A percentile compares a stretch with the other conserved stretches of the same genome.
Conservation (phyloP, 2,113 vertebrate species). For the Oryzias javanicus region DNA sequence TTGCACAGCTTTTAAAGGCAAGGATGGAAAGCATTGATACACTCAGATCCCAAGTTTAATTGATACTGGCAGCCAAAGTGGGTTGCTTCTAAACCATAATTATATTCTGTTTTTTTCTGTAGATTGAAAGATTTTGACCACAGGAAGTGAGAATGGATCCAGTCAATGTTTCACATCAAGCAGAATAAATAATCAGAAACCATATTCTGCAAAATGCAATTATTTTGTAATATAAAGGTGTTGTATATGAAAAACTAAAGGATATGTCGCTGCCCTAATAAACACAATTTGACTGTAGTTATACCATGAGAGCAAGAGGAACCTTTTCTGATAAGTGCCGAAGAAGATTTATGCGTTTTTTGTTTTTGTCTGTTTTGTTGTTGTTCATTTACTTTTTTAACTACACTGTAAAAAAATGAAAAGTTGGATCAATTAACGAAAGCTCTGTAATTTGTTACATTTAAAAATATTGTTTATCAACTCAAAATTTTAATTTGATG, state of each 20-base stretch:
- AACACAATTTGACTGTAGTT: background rate
- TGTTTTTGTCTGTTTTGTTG: too few relatives aligned
- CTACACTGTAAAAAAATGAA: too few relatives aligned
- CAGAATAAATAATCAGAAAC: background rate
- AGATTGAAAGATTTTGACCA: constrained; percentile 24
- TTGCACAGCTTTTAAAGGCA: constrained; percentile 28
- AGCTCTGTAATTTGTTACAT: too few relatives aligned
- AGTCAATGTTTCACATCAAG: constrained; percentile 13
- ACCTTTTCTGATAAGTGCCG: too few relatives aligned
- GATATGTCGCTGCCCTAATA: constrained; percentile 36
- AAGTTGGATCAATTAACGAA: too few relatives aligned
- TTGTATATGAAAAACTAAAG: constrained; percentile 25
- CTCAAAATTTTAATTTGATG: too few relatives aligned
- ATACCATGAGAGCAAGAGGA: background rate
- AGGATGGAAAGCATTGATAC: constrained; percentile 4
- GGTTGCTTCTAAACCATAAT: constrained; percentile 35
- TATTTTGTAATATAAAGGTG: constrained; percentile 19
- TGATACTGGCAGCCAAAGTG: constrained; percentile 37
- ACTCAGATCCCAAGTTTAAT: constrained; percentile 49
- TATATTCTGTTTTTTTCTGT: constrained; percentile 25
- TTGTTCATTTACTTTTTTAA: too few relatives aligned
- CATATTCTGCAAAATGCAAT: background rate
- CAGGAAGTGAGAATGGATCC: constrained; percentile 28
- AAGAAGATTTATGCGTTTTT: too few relatives aligned
- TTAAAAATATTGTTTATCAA: too few relatives aligned